These are phyloP conservation scores for Lathronympha strigana DNA, from an alignment of 2,888 invertebrate genomes.

Conservation along the genomic window DNA sequence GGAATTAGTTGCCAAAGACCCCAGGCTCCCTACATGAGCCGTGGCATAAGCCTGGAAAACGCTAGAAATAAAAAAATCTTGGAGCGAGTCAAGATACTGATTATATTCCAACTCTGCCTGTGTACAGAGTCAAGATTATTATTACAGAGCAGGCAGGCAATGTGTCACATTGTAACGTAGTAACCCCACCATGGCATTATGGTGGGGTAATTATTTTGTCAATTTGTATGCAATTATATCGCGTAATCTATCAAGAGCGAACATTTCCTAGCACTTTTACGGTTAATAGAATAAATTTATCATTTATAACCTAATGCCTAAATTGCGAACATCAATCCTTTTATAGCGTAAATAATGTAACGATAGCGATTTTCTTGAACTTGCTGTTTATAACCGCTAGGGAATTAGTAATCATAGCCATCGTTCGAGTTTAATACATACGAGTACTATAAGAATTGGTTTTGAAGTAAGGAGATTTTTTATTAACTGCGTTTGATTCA, in stretches of 20 bases:
- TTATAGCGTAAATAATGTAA: too few relatives aligned
- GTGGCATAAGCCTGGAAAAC: too few relatives aligned
- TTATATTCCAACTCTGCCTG: background rate
- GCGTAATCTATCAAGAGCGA: conserved; percentile 29
- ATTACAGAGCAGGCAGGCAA: conserved; percentile 29
- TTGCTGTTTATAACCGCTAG: too few relatives aligned
- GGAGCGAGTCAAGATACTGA: background rate
- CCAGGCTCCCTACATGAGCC: too few relatives aligned
- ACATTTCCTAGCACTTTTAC: conserved; percentile 9
- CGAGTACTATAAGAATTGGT: too few relatives aligned
- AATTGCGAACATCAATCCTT: too few relatives aligned
- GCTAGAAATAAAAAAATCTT: too few relatives aligned
- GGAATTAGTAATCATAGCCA: too few relatives aligned
- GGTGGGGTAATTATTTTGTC: conserved; percentile 33
- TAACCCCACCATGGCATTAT: conserved; percentile 28
- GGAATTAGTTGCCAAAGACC: too few relatives aligned
- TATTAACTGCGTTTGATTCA: too few relatives aligned
- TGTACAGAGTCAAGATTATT: conserved; percentile 19
- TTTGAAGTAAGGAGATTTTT: too few relatives aligned
- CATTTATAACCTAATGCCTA: background rate
- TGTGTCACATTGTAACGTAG: conserved; percentile 35
- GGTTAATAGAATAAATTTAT: conserved; percentile 5
- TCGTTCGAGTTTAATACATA: too few relatives aligned
- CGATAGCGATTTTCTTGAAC: background rate
- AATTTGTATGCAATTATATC: conserved; percentile 33